Evolutionary conservation across 2,113 vertebrate genomes (phyloP).

Genomic region (Nibea coibor): DNA sequence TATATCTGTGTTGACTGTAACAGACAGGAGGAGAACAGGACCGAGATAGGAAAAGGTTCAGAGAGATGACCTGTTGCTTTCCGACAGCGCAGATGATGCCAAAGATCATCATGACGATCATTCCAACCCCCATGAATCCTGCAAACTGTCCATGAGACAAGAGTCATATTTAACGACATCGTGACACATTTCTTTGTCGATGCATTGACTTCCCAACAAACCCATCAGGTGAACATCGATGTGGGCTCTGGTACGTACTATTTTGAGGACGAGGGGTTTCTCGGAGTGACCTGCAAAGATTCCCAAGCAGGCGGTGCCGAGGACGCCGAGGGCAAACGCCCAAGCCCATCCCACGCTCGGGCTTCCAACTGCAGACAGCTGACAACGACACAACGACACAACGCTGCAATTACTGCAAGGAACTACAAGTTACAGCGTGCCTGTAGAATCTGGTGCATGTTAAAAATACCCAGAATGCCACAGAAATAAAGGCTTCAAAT

Average conservation of each 20-base stretch:
- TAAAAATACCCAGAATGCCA: too few relatives aligned
- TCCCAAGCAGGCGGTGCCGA: conserved; percentile 59
- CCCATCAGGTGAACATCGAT: background rate
- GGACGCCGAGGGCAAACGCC: conserved; percentile 60
- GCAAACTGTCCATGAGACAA: conserved; percentile 65
- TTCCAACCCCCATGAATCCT: conserved; percentile 69
- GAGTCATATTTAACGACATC: background rate
- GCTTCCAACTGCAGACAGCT: background rate
- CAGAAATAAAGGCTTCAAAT: too few relatives aligned
- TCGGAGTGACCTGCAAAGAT: conserved; percentile 53
- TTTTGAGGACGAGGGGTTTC: conserved; percentile 55
- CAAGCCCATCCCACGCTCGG: conserved; percentile 24
- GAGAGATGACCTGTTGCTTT: conserved; percentile 47
- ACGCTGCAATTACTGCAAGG: background rate
- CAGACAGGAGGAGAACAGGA: background rate
- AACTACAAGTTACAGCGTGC: too few relatives aligned
- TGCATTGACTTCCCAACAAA: too few relatives aligned
- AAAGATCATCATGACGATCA: conserved; percentile 73
- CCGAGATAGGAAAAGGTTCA: background rate
- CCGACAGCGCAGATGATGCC: conserved; percentile 37
- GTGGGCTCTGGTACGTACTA: conserved; percentile 40
- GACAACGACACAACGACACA: background rate
- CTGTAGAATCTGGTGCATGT: too few relatives aligned
- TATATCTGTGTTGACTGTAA: too few relatives aligned
- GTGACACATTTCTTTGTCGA: background rate